phyloP scores from a whole-genome alignment of 30 jellyfish, hydroid and myxozoan genomes.

The Pseudorhiza aurosa region DNA sequence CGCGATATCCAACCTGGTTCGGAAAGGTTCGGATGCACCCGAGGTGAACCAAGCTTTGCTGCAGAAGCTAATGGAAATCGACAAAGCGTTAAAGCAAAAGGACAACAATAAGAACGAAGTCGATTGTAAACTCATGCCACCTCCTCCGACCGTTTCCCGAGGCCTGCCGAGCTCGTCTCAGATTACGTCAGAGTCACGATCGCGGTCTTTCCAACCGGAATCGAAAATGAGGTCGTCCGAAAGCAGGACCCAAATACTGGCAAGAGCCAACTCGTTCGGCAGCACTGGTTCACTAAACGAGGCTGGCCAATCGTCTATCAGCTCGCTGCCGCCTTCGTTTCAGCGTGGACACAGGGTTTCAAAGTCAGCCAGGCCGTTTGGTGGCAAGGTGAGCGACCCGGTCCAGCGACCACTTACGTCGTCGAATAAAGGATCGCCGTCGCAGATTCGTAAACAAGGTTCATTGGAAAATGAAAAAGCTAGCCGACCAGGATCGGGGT shows the following conservation, averaged over 20 bases:
- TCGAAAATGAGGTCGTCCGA: neutral
- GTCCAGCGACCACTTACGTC: slow-evolving; percentile 50
- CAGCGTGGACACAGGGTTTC: slow-evolving; percentile 84
- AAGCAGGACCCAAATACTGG: neutral
- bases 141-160: slow-evolving; percentile 82
- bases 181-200: slow-evolving; percentile 42
- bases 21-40: slow-evolving; percentile 58
- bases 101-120: slow-evolving; percentile 50
- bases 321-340: slow-evolving; percentile 69
- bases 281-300: slow-evolving; percentile 88
- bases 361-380: slow-evolving; percentile 81
- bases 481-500: slow-evolving; percentile 63
- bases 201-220: slow-evolving; percentile 46
- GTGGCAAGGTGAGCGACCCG: slow-evolving; percentile 47
- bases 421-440: slow-evolving; percentile 71
- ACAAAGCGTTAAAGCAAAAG: slow-evolving; percentile 67
- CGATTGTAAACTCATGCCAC: slow-evolving; percentile 88
- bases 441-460: slow-evolving; percentile 19
- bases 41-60: slow-evolving; percentile 64
- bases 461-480: slow-evolving; percentile 45
- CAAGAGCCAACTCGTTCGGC: slow-evolving; percentile 64
- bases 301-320: slow-evolving; percentile 29
- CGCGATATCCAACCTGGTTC: neutral
- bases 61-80: slow-evolving; percentile 84
- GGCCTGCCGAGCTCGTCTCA: slow-evolving; percentile 57